Evolutionary conservation across 2,888 invertebrate genomes (phyloP).

Genomic region (Caradrina clavipalpis): DNA sequence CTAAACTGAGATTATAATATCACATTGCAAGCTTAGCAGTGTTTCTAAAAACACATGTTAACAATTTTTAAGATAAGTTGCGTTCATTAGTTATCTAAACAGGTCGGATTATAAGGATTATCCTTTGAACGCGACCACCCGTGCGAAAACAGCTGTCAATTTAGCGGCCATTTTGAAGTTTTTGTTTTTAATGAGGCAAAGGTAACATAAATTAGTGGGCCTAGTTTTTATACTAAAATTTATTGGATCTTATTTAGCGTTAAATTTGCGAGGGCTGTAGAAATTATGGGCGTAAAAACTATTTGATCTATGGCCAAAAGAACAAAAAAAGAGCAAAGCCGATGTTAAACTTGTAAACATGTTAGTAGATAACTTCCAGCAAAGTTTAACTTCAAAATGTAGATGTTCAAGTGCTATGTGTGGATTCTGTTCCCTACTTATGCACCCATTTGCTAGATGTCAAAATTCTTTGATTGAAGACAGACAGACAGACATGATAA

Average conservation of each 20-base stretch:
- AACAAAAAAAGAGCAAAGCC: neutral
- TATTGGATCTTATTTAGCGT: conserved; percentile 41
- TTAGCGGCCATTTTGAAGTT: conserved; percentile 63
- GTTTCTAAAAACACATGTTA: conserved; percentile 60
- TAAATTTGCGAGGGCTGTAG: conserved; percentile 26
- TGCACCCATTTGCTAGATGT: too few species aligned
- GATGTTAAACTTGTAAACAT: neutral
- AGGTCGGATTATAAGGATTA: conserved; percentile 80
- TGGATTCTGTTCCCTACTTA: too few species aligned
- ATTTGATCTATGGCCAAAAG: neutral
- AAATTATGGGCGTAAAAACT: conserved; percentile 9
- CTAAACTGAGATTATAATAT: conserved; percentile 54
- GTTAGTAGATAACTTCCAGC: too few species aligned
- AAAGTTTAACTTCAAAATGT: too few species aligned
- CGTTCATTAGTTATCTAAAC: conserved; percentile 81
- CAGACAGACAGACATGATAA: too few species aligned
- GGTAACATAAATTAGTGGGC: conserved; percentile 31
- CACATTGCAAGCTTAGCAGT: conserved; percentile 47
- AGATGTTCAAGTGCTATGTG: too few species aligned
- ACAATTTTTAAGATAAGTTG: conserved; percentile 62
- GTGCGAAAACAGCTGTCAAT: conserved; percentile 79
- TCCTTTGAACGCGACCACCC: conserved; percentile 79
- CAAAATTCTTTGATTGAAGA: too few species aligned
- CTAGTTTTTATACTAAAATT: conserved; percentile 39
- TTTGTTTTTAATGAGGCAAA: conserved; percentile 48